Conservation (phyloP, 2,888 invertebrate genomes). For the Philopedon plagiatum region DNA sequence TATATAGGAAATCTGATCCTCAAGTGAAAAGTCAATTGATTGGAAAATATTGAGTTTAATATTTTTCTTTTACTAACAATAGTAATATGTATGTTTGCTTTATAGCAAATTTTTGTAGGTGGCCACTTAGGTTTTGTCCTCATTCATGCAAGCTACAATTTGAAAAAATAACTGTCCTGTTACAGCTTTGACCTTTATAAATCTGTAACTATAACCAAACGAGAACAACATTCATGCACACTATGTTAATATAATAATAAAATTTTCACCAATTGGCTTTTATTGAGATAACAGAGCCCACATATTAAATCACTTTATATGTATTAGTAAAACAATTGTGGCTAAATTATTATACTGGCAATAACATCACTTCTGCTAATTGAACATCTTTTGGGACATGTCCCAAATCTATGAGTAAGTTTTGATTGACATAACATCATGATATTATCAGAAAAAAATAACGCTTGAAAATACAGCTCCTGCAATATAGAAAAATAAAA, state of each 20-base stretch:
- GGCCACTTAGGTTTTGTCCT: too few species aligned
- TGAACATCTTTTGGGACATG: constrained; percentile 42
- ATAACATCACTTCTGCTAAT: constrained; percentile 49
- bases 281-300: constrained; percentile 48
- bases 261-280: constrained; percentile 50
- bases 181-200: too few species aligned
- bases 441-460: too few species aligned
- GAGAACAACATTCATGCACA: constrained; percentile 24
- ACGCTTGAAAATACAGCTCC: too few species aligned
- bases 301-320: constrained; percentile 49
- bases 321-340: constrained; percentile 43
- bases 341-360: constrained; percentile 46
- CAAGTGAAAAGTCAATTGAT: neutral
- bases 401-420: constrained; percentile 26
- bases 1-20: constrained; percentile 1
- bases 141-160: too few species aligned
- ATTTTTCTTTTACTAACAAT: too few species aligned
- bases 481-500: too few species aligned
- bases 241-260: constrained; percentile 46
- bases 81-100: too few species aligned
- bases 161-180: too few species aligned
- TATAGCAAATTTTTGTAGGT: too few species aligned
- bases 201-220: constrained; percentile 28
- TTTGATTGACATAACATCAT: neutral
- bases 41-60: too few species aligned